phyloP scores from a whole-genome alignment of 2,888 invertebrate species.

The Macaria liturata region DNA sequence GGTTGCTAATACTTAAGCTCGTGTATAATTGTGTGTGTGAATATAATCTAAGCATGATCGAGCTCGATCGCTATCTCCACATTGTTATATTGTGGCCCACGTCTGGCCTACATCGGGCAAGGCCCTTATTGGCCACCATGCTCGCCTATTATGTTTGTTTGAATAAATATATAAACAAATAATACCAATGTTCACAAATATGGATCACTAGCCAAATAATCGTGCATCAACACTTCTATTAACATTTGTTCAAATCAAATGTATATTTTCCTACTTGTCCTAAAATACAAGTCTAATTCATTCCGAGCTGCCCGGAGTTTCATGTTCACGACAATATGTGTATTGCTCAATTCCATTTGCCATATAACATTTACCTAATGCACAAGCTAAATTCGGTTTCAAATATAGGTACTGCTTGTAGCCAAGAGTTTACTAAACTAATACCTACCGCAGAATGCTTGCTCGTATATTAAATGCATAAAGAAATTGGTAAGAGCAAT shows the following conservation, averaged over 20 bases:
- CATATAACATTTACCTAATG: neutral
- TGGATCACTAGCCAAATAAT: too few relatives aligned
- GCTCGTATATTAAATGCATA: neutral
- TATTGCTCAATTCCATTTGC: constrained; percentile 1
- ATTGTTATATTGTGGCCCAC: constrained; percentile 45
- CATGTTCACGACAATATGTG: neutral
- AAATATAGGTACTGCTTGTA: neutral
- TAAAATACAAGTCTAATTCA: too few relatives aligned
- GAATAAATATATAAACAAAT: too few relatives aligned
- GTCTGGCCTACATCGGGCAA: constrained; percentile 49
- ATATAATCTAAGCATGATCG: constrained; percentile 7
- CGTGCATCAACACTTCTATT: too few relatives aligned
- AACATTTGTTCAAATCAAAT: too few relatives aligned
- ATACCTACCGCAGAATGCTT: too few relatives aligned
- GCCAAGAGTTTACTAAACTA: too few relatives aligned
- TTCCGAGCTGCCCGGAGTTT: too few relatives aligned
- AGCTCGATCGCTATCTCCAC: constrained; percentile 13
- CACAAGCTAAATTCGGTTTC: constrained; percentile 2
- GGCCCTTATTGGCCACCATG: constrained; percentile 46
- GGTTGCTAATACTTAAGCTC: neutral
- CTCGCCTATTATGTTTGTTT: constrained; percentile 17
- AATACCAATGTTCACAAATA: too few relatives aligned
- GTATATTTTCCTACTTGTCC: too few relatives aligned
- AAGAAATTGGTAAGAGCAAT: neutral
- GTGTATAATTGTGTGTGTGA: constrained; percentile 1